Evolutionary conservation across 2,888 invertebrate genomes (phyloP), one percentile per base, ranked within the genome.

Genomic region (Chironomus tentans): DNA sequence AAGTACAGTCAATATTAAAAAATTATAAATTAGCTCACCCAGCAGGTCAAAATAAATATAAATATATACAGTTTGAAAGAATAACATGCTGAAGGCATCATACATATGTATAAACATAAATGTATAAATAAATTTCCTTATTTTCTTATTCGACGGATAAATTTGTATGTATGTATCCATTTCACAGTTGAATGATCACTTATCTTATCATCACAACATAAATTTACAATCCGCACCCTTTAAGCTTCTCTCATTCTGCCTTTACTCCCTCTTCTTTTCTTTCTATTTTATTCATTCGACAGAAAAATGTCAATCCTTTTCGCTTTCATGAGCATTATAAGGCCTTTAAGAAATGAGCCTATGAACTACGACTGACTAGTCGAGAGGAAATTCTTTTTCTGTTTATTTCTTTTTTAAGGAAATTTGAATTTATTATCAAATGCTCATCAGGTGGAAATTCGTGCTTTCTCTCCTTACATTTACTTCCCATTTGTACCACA

Each of bases 151-250:
- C 18, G 15, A 15, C 2, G 5, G n/a, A 15, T 4, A 15, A 56
- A 56, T 50, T 50, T 24, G 62, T 65, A 24, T 65, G 21, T 24
- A 18, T 22, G 21, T 65, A 65, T 65, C 65, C 28, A 68, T 68
- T 68, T 68, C 15, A 28, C 68, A 68, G 28, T 46, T 46, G 38
- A 68, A 15, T 46, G 68, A 68, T 68, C 38, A 68, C 68, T 68
- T 46, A 68, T 38, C 68, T 68, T 68, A 68, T 68, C 68, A 68
- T 15, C 28, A 46, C 68, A 46, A 68, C 68, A 68, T 68, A 68
- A 68, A 68, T 68, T 68, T 15, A 38, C 68, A 65, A 21, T 56
- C 56, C 56, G 56, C 56, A 56, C 18, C n/a, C 15, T 18, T 18
- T 56, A 56, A 56, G 18, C n/a, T 56, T 7, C 15, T 18, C 7